phyloP scores from a whole-genome alignment of 1,140 invertebrate species.

The Hermetia illucens region DNA sequence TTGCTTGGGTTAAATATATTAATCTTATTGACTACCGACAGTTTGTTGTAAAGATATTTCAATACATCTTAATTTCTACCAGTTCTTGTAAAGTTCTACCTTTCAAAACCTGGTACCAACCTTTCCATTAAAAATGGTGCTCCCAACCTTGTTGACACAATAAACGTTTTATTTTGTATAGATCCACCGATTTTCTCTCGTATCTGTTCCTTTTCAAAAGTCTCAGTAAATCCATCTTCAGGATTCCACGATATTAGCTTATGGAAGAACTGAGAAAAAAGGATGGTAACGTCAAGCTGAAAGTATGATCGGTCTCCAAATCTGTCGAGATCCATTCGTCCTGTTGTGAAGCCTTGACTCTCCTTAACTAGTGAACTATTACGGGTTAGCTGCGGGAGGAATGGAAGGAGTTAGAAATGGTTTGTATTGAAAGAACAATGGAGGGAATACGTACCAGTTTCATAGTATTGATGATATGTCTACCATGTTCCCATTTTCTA shows the following conservation, averaged over 20 bases:
- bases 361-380: no score
- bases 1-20: neutral
- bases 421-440: no score
- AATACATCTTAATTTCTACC: neutral
- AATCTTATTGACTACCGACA: neutral
- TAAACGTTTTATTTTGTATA: conserved; percentile 41
- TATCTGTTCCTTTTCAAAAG: conserved; percentile 45
- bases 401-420: neutral
- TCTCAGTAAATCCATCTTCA: conserved; percentile 37
- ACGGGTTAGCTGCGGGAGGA: no score
- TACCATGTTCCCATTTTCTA: conserved; percentile 48
- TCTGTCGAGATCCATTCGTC: conserved; percentile 59
- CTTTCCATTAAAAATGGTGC: conserved; percentile 58
- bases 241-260: no score
- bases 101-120: conserved; percentile 17
- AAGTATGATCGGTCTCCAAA: conserved; percentile 55
- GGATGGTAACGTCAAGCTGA: conserved; percentile 58
- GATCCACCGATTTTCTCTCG: no score
- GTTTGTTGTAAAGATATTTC: neutral
- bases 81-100: no score
- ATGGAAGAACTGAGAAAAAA: no score
- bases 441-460: conserved; percentile 42
- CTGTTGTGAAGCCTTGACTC: no score
- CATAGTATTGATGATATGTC: conserved; percentile 56
- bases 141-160: conserved; percentile 47